These are phyloP conservation scores for Tachyglossus aculeatus DNA, from an alignment of 2,797 vertebrate species.

Conservation along the genomic window DNA sequence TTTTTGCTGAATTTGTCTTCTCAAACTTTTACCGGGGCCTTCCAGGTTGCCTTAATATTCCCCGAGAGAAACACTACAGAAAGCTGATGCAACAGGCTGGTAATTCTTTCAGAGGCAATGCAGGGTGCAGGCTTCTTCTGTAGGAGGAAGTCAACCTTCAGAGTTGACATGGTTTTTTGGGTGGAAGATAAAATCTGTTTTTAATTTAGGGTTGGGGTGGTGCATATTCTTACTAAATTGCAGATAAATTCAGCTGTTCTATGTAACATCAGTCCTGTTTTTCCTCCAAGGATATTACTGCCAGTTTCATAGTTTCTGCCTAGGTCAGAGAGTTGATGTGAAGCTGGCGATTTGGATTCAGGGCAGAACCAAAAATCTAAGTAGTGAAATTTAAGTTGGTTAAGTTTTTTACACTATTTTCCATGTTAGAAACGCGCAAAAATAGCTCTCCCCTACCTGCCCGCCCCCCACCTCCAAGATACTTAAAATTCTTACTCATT, in stretches of 20 bases:
- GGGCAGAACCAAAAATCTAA: background rate
- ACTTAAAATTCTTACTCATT: background rate
- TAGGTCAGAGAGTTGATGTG: background rate
- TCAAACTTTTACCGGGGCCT: constrained; percentile 12
- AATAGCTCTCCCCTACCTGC: background rate
- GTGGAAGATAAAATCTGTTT: background rate
- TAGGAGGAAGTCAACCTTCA: constrained; percentile 1
- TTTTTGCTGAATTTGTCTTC: no score
- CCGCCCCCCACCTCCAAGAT: no score
- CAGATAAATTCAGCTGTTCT: background rate
- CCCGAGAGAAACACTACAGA: background rate
- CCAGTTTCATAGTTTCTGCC: background rate
- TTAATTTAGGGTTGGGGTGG: background rate
- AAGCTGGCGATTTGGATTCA: no score
- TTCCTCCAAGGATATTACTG: background rate
- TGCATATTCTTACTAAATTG: background rate
- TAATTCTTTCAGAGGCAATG: constrained; percentile 18
- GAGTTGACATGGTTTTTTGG: background rate
- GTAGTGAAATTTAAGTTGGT: background rate
- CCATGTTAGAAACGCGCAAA: background rate
- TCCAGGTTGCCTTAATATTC: constrained; percentile 23
- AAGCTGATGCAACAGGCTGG: constrained; percentile 34
- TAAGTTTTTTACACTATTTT: background rate
- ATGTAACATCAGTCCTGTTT: background rate
- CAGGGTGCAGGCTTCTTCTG: background rate